Evolutionary conservation across 2,888 invertebrate genomes (phyloP), one percentile per base, ranked within the genome.

Genomic region (Drosophila fungiperda): DNA sequence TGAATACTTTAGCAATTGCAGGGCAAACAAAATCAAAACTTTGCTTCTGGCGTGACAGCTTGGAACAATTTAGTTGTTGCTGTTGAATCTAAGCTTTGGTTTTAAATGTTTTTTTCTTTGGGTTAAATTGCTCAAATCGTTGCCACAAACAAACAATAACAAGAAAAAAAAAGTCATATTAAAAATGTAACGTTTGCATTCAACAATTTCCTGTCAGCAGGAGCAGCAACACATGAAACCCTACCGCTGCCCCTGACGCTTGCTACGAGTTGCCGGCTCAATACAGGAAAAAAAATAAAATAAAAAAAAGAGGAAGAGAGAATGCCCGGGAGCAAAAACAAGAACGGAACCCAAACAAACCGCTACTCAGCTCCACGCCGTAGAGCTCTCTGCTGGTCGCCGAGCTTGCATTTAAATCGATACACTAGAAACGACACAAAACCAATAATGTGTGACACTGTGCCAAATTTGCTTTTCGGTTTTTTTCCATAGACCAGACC

Each of bases 181-280:
- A 81, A 86, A 83, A 88, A 78, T 85, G 79, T 86, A 78, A 86
- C 86, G 87, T 86, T 85, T 80, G 89, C 82, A 80, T 74, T 80
- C 83, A 88, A 86, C 81, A 83, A 86, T 81, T 83, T 83, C 72
- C 75, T 64, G 84, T 68, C 58, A 52, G 63, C 61, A 68, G 64
- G 55, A 69, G 61, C 57, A 68, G 35, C 73, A 68, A 73, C 53
- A 66, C 59, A 69, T 70, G 64, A 50, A 42, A 63, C 66, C 54
- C 35, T 15, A 40, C 57, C 68, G 49, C 73, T 83, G 84, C 55
- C 66, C 73, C 55, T 68, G 80, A 82, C 80, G 80, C 73, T 77
- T 74, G 61, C 79, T 72, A 58, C 65, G 54, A 50, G 49, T 29
- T 67, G 68, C 57, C 60, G 68, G 68, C 62, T 48, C 42, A 59